Evolutionary conservation across 2,113 vertebrate species (phyloP).

Genomic region (Oceanites oceanicus): DNA sequence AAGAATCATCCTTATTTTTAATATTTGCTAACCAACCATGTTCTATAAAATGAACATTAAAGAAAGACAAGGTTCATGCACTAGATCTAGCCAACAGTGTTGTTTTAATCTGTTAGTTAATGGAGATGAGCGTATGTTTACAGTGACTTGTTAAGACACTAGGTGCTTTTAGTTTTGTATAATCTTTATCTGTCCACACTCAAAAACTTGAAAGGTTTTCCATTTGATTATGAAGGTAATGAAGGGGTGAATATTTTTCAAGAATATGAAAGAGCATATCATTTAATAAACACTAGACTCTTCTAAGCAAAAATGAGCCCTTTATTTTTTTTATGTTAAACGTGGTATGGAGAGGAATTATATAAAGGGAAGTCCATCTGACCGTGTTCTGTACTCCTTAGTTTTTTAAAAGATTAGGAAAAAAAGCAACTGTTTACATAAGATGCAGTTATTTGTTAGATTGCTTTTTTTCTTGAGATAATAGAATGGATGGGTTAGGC

Average conservation of each 20-base stretch:
- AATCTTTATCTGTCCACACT: background rate
- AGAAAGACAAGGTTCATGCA: background rate
- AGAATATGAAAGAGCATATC: background rate
- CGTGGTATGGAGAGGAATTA: background rate
- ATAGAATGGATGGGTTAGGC: background rate
- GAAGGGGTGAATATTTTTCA: background rate
- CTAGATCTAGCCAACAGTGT: background rate
- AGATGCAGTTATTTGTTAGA: background rate
- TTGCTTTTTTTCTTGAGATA: background rate
- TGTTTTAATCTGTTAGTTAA: background rate
- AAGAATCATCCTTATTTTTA: background rate
- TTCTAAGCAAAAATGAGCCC: background rate
- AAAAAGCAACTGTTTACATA: background rate
- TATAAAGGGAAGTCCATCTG: background rate
- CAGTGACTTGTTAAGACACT: background rate
- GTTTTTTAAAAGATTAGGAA: background rate
- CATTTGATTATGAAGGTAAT: background rate
- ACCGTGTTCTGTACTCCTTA: background rate
- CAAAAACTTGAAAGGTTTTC: background rate
- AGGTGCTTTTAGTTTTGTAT: background rate
- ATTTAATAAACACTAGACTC: background rate
- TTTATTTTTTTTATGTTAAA: fast-evolving
- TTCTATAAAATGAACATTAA: background rate
- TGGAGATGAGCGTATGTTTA: background rate
- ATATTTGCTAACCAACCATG: background rate